A percentile compares a stretch with the other conserved stretches of the same genome.
phyloP scores from a whole-genome alignment of 2,888 invertebrate genomes.

The Netelia fuscicornis region DNA sequence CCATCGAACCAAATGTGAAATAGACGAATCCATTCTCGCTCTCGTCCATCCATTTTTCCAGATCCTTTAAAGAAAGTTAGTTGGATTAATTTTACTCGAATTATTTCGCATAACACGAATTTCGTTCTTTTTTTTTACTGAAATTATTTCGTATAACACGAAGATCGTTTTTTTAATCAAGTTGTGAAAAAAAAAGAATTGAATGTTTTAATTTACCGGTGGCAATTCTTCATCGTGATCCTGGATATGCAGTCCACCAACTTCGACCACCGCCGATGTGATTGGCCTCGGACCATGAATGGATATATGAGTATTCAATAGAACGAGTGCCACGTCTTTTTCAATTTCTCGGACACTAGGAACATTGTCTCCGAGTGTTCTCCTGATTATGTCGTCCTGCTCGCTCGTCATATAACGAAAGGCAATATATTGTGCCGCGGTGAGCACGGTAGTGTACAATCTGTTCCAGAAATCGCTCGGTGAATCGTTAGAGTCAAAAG shows the following conservation, averaged over 20 bases:
- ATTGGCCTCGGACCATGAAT: slow-evolving; percentile 84
- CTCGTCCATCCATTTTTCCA: slow-evolving; percentile 79
- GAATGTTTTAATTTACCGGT: slow-evolving; percentile 65
- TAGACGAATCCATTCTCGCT: slow-evolving; percentile 80
- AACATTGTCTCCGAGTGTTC: slow-evolving; percentile 74
- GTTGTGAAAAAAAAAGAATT: neutral
- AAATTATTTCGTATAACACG: no score
- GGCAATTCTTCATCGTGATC: slow-evolving; percentile 71
- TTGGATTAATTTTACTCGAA: no score
- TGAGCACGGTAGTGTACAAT: slow-evolving; percentile 70
- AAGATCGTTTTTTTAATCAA: neutral
- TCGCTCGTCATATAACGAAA: slow-evolving; percentile 67
- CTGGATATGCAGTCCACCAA: slow-evolving; percentile 86
- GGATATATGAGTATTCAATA: slow-evolving; percentile 86
- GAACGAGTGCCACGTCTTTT: slow-evolving; percentile 84
- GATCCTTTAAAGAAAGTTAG: slow-evolving; percentile 68
- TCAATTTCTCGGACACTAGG: slow-evolving; percentile 85
- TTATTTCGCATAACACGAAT: no score
- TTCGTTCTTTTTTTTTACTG: no score
- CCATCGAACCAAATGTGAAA: slow-evolving; percentile 80
- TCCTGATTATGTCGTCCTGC: slow-evolving; percentile 74
- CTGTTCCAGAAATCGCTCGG: slow-evolving; percentile 74
- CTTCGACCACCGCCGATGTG: slow-evolving; percentile 85
- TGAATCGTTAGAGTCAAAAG: slow-evolving; percentile 54
- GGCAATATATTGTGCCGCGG: slow-evolving; percentile 40